Base-by-base conservation (phyloP, 1,140 invertebrate genomes). In the Aphaenogaster ashmeadi region DNA sequence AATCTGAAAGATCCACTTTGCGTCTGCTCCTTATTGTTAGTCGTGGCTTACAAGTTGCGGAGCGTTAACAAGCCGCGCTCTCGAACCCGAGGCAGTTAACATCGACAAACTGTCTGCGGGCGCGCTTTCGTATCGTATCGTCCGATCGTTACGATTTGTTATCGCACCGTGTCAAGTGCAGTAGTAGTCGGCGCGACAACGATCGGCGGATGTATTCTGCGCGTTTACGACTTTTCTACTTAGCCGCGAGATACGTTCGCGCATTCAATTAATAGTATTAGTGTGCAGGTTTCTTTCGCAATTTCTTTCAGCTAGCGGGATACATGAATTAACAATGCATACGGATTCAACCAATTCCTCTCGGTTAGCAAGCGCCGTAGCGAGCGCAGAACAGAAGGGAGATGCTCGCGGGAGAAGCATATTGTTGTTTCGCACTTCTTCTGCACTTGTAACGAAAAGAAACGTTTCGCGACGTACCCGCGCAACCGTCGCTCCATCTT, bases 1-100 rank as follows among this genome's bases (percentile, higher is more conserved):
- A 89, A 89, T 89, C 74, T 83, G 56, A 83, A 52, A 50, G 87
- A 84, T 56, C 87, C 84, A 75, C 84, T 89, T 89, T 88, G 72
- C 81, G 33, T 67, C 52, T 74, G 54, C 80, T 62, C 69, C 64
- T 54, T 74, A 47, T 60, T 66, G 54, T 60, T 47, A 56, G 71
- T 41, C 54, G 64, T 38, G 58, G 66, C 78, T 75, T 67, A 52
- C 81, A 58, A 83, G 86, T 84, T 69, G 87, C 80, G 52, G 54
- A 83, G 67, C 87, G 87, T 85, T 88, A 88, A 89, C 80, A 78
- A 86, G 87, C 79, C 87, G 69, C 41, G 50, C 44, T 56, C 69
- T 62, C 33, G 58, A 79, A n/a, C 50, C 44, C 36, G 60, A 44
- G 67, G 87, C 75, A 54, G 72, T 56, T 88, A 74, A 88, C 81